Base-by-base conservation (phyloP, 1,140 invertebrate species). In the Ceratina japonica region DNA sequence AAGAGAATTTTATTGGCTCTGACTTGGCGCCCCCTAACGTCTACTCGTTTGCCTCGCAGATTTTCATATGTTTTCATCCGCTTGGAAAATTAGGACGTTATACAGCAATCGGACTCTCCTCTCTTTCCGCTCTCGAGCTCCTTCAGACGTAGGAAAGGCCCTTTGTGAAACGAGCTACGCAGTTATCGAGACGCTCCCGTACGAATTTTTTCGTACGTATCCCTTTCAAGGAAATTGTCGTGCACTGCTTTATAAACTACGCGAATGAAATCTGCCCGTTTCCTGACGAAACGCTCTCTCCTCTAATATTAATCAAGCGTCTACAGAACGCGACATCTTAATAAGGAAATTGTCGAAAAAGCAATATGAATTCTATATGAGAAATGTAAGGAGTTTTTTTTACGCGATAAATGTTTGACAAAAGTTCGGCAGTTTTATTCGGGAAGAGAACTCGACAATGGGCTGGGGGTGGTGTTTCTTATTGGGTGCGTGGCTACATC, bases 51-150 rank as follows among this genome's bases (percentile, higher is more conserved):
- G 89, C 89, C 87, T 91, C 91, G 87, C 90, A 91, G 91, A 92
- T 92, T 92, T 92, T 92, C 92, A 92, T 92, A 91, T 91, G 91
- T 91, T 90, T 91, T 91, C 91, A 92, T 91, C 88, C 91, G 88
- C 85, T 90, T 85, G 91, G 90, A 92, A 92, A 92, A 92, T 92
- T 92, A 91, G 91, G 91, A 91, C 89, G 89, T 90, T 90, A 89
- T 90, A 87, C 79, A 73, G 73, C 68, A 86, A 82, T 79, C 75
- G 81, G 79, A 78, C 70, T 76, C 65, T 73, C 37, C 10, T 44
- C 37, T 44, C 37, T 44, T 10, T 44, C 37, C 37, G 37, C 37
- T 44, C 37, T 44, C 83, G 69, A 86, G 74, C 72, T 76, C 71
- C 76, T 76, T 65, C 70, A 61, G 52, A 58, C 56, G 31, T n/a